Evolutionary conservation across 2,113 vertebrate species (phyloP), one percentile per base, ranked within the genome.

Genomic region (Mormyrus lacerda): DNA sequence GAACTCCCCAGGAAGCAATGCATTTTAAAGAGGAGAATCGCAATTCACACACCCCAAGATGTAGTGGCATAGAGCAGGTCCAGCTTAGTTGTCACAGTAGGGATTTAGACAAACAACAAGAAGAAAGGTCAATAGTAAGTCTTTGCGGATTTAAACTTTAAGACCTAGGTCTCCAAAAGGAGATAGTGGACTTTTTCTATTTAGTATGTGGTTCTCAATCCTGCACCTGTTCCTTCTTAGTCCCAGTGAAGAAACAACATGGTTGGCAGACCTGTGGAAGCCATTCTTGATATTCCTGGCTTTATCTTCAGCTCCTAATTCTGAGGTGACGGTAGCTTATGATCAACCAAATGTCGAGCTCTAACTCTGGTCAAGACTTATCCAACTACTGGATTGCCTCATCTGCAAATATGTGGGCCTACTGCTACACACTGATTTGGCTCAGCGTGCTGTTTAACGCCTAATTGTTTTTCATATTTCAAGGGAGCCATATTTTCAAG

Each of bases 1-100:
- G 27, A 85, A 39, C 48, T 87, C 85, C 48, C 85, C 50, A 15
- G 31, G 85, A 87, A 87, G 50, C 17, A 87, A 87, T 53, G 85
- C 50, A 53, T 55, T 53, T 87, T 87, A 87, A 87, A 87, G 27
- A 53, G 50, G 8, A 19, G 85, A 51, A 87, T 86, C 48, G 6
- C 85, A 86, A 86, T 87, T 87, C 53, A 55, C 50, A 87, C n/a
- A 55, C 50, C 50, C 35, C 42, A 9, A 55, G 48, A 55, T 10
- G 85, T 55, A 39, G 27, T 35, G 85, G 48, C 47, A 31, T 7
- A 27, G 84, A 15, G 42, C 19, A 44, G n/a, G 84, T 51, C 79
- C 79, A 84, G 24, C 42, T 44, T 42, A 84, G 39, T 1, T 19
- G 82, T 45, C 85, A 31, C 85, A 87, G 85, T 87, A 21, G 85